Evolutionary conservation across 2,797 vertebrate genomes (phyloP).

Genomic region (Dallia pectoralis): DNA sequence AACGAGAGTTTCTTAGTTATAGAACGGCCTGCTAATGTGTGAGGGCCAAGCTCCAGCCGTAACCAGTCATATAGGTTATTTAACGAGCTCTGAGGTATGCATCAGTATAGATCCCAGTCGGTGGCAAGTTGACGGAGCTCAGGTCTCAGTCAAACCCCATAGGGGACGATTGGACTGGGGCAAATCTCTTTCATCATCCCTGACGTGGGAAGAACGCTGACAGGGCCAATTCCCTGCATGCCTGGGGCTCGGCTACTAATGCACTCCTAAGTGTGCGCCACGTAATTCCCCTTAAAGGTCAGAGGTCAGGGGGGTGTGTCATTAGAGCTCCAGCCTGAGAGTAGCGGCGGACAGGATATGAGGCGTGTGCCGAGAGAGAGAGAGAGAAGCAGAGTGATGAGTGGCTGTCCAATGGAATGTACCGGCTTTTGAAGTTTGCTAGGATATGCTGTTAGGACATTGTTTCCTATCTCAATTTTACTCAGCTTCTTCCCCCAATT

Average conservation of each 20-base stretch:
- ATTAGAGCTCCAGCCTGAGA: slow-evolving; percentile 46
- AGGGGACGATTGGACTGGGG: slow-evolving; percentile 2
- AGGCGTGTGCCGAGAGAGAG: slow-evolving; percentile 29
- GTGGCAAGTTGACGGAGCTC: slow-evolving; percentile 14
- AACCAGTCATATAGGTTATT: slow-evolving; percentile 45
- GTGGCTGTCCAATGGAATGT: too few relatives aligned
- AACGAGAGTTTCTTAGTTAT: background rate
- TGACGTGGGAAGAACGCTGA: slow-evolving; percentile 50
- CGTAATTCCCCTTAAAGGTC: slow-evolving; percentile 57
- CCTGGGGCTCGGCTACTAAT: slow-evolving; percentile 66
- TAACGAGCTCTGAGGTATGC: slow-evolving; percentile 48
- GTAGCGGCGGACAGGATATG: slow-evolving; percentile 34
- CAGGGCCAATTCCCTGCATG: slow-evolving; percentile 52
- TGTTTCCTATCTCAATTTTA: too few relatives aligned
- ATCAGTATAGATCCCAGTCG: slow-evolving; percentile 51
- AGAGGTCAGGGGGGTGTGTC: slow-evolving; percentile 59
- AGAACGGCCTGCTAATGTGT: background rate
- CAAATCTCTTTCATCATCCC: background rate
- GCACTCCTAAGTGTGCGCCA: slow-evolving; percentile 53
- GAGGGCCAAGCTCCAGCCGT: slow-evolving; percentile 33
- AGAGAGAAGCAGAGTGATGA: background rate
- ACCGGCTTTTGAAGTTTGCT: too few relatives aligned
- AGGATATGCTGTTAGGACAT: too few relatives aligned
- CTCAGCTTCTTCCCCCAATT: too few relatives aligned
- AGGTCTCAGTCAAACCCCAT: slow-evolving; percentile 54